These are phyloP conservation scores for Raja brachyura DNA, from an alignment of 2,113 vertebrate genomes.

Conservation along the genomic window DNA sequence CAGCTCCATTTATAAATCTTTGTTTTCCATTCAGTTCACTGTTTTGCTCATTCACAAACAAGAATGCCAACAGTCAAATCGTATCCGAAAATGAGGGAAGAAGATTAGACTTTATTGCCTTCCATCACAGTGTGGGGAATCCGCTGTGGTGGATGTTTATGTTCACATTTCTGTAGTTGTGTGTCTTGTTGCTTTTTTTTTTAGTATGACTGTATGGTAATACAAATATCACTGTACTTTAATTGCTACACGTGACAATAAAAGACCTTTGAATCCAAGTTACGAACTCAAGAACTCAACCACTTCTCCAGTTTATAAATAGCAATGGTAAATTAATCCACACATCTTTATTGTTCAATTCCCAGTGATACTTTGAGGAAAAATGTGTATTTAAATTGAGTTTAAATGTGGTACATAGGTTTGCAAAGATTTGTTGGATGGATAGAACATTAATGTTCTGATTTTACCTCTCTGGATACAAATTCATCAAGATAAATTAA, in stretches of 20 bases:
- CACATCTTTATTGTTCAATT: not conserved
- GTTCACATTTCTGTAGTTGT: no score
- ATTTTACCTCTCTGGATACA: not conserved
- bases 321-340: not conserved
- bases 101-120: no score
- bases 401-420: not conserved
- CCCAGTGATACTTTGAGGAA: not conserved
- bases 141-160: no score
- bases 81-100: no score
- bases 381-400: not conserved
- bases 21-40: not conserved
- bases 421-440: not conserved
- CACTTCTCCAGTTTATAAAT: not conserved
- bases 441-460: not conserved
- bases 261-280: no score
- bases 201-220: no score
- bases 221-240: no score
- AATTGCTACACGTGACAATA: no score
- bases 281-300: not conserved
- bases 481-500: not conserved
- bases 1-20: not conserved
- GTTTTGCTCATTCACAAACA: not conserved
- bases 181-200: no score
- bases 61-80: not conserved
- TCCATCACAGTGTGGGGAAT: no score